Conservation (phyloP, 2,113 vertebrate genomes). For the western clawed frog (Xenopus tropicalis) region UCB_Xtro_10.0 CM004446.2:65145001-65145500, state of each 20-base stretch:
- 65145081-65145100: neutral
- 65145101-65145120: constrained; percentile 17
- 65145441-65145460: no score
- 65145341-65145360: no score
- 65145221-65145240: no score
- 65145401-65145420: no score
- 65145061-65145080: neutral
- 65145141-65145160: neutral
- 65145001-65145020: constrained; percentile 14
- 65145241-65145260: no score
- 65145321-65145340: no score
- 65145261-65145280: neutral
- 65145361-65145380: no score
- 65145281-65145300: neutral
- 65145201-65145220: neutral
- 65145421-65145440: no score
- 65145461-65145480: no score
- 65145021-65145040: constrained; percentile 17
- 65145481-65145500: no score
- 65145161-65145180: neutral
- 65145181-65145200: neutral
- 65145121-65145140: constrained; percentile 35
- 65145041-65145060: constrained; percentile 36
- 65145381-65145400: no score
- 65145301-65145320: no score